Evolutionary conservation across 2,888 invertebrate species (phyloP).

Genomic region (Lamellibrachia columna): DNA sequence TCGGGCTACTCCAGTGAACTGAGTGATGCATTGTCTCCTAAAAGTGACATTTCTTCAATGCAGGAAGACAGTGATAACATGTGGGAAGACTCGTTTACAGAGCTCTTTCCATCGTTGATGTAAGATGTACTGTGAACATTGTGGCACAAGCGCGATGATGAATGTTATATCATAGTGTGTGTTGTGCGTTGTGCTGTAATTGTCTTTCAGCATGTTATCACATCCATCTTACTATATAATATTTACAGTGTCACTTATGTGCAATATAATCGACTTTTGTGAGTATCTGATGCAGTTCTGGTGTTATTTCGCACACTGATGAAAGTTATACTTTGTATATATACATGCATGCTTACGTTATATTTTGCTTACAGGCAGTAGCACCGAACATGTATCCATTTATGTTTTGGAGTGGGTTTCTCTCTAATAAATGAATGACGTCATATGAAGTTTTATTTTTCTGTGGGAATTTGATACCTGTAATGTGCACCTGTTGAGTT

Average conservation of each 20-base stretch:
- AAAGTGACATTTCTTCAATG: conserved; percentile 39
- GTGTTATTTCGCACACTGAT: background rate
- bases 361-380: background rate
- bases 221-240: background rate
- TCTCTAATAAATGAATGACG: background rate
- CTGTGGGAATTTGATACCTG: background rate
- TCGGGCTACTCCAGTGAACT: conserved; percentile 41
- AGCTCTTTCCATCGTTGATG: conserved; percentile 42
- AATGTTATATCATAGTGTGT: background rate
- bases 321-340: background rate
- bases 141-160: background rate
- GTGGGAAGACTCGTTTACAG: conserved; percentile 55
- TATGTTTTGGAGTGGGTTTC: background rate
- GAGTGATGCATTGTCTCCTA: conserved; percentile 47
- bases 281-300: background rate
- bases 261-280: background rate
- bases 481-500: background rate
- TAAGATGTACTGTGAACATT: conserved; percentile 14
- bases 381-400: background rate
- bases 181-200: background rate
- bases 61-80: conserved; percentile 41
- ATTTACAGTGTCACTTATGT: background rate
- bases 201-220: background rate
- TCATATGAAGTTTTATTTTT: background rate
- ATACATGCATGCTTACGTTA: background rate